Base-by-base conservation (phyloP, 2,797 vertebrate genomes). In the Paratrypauchen microcephalus region DNA sequence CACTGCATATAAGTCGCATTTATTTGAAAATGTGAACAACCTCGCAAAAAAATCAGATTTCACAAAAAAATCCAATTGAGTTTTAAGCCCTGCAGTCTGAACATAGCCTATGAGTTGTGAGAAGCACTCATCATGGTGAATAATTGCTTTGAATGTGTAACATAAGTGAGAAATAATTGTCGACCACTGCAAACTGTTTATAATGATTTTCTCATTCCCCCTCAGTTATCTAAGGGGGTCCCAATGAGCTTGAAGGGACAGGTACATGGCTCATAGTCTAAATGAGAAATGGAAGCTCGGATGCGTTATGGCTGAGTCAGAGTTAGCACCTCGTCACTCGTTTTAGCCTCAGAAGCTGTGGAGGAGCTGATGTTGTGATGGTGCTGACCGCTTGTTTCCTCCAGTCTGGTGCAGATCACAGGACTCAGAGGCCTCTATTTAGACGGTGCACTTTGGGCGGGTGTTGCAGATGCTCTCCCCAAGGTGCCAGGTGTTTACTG, bases 211-310 rank as follows among this genome's bases (percentile, higher is more conserved):
- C 48, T 19, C 48, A 8, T 50, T 19, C 48, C 6, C 48, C 2
- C 6, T 52, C 50, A 8, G n/a, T 52, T 52, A 9, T 52, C 50
- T 19, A 21, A 52, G 50, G 52, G 68, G 74, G 66, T 75, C 63
- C 66, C 21, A 71, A 57, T 73, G 69, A 83, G 26, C 58, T 66
- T 63, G 70, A 83, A 63, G 4, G 6, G 48, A 24, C 76, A 79
- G 78, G 81, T 79, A 74, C 76, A 65, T 4, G 47, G 47, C 69
- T 66, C 59, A 56, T 28, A 65, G 32, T 67, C 32, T 39, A 24
- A 2, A 5, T 47, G 28, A 28, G 39, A 21, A 75, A 61, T 45
- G 24, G 47, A 39, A 56, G 54, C 58, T 30, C 8, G 6, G 48
- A 50, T 68, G 67, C 74, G 55, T 72, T 68, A 48, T 0, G 60